Evolutionary conservation across 2,797 vertebrate species (phyloP).

Genomic region (Lepilemur septentrionalis): DNA sequence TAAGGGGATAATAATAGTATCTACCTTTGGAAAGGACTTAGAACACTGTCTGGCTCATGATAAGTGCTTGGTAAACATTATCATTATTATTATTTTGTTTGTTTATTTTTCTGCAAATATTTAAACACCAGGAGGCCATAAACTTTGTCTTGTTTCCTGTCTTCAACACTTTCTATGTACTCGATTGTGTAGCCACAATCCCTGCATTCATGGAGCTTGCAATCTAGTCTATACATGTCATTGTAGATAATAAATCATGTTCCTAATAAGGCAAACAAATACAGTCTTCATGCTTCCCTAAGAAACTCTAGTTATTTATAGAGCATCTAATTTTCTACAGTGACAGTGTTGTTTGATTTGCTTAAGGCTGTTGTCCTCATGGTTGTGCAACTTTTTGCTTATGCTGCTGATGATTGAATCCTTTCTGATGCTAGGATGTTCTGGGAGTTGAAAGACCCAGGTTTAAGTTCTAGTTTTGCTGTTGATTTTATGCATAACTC

Average conservation of each 20-base stretch:
- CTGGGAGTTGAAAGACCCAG: neutral
- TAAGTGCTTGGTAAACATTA: neutral
- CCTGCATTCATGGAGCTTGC: neutral
- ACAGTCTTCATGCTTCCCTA: neutral
- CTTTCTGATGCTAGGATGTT: neutral
- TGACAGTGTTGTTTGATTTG: neutral
- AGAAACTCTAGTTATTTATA: slow-evolving; percentile 27
- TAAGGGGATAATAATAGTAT: neutral
- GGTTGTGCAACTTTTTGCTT: neutral
- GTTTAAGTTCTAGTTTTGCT: slow-evolving; percentile 40
- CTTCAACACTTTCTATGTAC: neutral
- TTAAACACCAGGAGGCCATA: neutral
- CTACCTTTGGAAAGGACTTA: slow-evolving; percentile 28
- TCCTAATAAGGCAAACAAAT: neutral
- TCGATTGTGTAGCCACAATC: neutral
- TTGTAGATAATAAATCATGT: neutral
- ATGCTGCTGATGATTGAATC: neutral
- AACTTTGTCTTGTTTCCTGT: slow-evolving; percentile 2
- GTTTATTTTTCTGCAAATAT: slow-evolving; percentile 12
- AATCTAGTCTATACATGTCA: neutral
- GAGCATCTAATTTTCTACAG: slow-evolving; percentile 19
- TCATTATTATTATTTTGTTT: neutral
- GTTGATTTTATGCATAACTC: neutral
- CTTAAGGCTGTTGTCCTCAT: neutral
- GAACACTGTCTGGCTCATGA: neutral